Evolutionary conservation across 2,888 invertebrate genomes (phyloP).

Genomic region (Proisotoma minuta): DNA sequence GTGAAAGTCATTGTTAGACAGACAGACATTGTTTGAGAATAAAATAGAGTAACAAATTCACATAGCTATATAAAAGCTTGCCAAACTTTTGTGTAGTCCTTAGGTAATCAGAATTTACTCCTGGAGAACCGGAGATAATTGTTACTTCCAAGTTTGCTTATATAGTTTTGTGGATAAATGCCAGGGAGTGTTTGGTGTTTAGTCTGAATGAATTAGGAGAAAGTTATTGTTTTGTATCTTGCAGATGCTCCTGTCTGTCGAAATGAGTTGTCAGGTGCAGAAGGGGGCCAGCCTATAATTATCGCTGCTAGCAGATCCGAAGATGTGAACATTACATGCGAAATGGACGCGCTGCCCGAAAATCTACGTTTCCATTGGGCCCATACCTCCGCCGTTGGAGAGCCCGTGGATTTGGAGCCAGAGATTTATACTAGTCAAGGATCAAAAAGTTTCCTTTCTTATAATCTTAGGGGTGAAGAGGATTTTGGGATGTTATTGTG

Average conservation of each 20-base stretch:
- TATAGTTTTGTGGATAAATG: too few species aligned
- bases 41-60: not conserved
- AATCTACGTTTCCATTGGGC: constrained; percentile 47
- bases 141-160: too few species aligned
- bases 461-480: constrained; percentile 45
- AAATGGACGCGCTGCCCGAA: constrained; percentile 47
- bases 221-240: constrained; percentile 19
- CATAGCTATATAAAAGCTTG: too few species aligned
- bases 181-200: too few species aligned
- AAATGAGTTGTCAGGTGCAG: constrained; percentile 47
- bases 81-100: too few species aligned
- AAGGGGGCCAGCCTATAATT: constrained; percentile 44
- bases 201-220: constrained; percentile 14
- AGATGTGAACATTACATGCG: constrained; percentile 47
- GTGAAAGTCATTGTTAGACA: too few species aligned
- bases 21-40: too few species aligned
- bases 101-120: too few species aligned
- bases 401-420: constrained; percentile 41
- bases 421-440: constrained; percentile 46
- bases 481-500: constrained; percentile 48
- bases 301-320: constrained; percentile 45
- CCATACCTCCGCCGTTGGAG: constrained; percentile 47
- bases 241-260: constrained; percentile 48
- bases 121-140: too few species aligned
- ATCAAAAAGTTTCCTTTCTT: constrained; percentile 47